Percentiles rank a stretch among this genome's conserved stretches.
Conservation (phyloP, 1,140 invertebrate genomes). For the Solenopsis fugax region DNA sequence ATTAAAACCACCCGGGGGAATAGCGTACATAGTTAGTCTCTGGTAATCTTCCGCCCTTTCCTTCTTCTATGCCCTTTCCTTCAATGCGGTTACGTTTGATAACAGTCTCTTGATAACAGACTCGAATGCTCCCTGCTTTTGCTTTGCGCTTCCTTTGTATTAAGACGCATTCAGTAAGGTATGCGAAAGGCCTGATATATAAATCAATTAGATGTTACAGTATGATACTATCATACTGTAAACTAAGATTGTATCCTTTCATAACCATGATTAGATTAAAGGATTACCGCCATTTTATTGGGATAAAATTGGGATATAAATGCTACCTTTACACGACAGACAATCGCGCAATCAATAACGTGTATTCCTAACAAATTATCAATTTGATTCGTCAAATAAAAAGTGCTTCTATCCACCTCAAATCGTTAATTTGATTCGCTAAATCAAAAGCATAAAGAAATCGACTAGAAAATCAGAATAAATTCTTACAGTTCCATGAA, state of each 20-base stretch:
- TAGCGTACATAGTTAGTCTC: constrained; percentile 12
- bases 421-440: background rate
- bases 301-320: constrained; percentile 28
- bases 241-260: constrained; percentile 48
- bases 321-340: background rate
- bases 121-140: background rate
- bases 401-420: background rate
- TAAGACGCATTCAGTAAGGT: constrained; percentile 35
- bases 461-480: constrained; percentile 8
- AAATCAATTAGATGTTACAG: constrained; percentile 28
- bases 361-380: background rate
- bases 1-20: constrained; percentile 31
- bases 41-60: constrained; percentile 27
- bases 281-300: constrained; percentile 11
- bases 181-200: constrained; percentile 3
- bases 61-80: background rate
- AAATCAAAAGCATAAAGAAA: background rate
- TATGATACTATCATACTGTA: background rate
- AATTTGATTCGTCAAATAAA: constrained; percentile 29
- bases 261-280: constrained; percentile 71
- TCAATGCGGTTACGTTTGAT: constrained; percentile 26
- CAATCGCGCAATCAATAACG: background rate
- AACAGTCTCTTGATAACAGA: constrained; percentile 35
- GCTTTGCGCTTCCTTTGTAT: constrained; percentile 21
- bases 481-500: background rate